Percentiles rank a stretch among this genome's conserved stretches.
These are phyloP conservation scores for Oxyruncus cristatus DNA, from an alignment of 2,113 vertebrate genomes.

Conservation along the genomic window DNA sequence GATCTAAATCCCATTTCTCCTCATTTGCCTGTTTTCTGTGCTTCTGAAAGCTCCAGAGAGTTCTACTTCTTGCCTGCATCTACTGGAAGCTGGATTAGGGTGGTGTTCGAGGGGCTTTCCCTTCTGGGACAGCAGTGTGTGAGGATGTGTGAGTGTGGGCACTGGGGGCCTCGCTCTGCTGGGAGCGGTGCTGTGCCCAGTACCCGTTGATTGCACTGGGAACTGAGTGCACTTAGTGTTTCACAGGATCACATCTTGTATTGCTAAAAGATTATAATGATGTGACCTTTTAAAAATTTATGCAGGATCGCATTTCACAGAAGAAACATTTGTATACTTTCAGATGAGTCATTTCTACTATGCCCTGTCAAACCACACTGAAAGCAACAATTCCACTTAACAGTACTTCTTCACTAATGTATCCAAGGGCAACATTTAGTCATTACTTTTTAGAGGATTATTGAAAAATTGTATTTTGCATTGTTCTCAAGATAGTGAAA, in stretches of 20 bases:
- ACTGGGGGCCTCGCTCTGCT: neutral
- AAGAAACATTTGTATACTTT: constrained; percentile 23
- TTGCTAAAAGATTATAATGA: constrained; percentile 1
- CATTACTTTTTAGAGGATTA: neutral
- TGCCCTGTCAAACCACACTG: constrained; percentile 1
- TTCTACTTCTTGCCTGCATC: neutral
- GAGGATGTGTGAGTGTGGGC: neutral
- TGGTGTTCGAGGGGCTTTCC: neutral
- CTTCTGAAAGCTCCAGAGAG: neutral
- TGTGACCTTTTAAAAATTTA: constrained; percentile 45
- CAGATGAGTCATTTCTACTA: constrained; percentile 34
- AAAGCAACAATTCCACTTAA: neutral
- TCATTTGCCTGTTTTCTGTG: neutral
- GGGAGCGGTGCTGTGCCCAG: neutral
- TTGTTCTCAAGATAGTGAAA: neutral
- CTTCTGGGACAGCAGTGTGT: neutral
- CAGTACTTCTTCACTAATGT: neutral
- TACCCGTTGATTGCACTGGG: neutral
- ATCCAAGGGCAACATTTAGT: neutral
- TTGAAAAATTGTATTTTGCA: neutral
- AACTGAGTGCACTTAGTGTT: neutral
- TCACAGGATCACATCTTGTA: neutral
- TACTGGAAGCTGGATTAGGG: neutral
- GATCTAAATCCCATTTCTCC: neutral
- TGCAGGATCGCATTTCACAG: constrained; percentile 1